These are phyloP conservation scores for Leucoraja ocellata DNA, from an alignment of 2,797 vertebrate genomes.

Conservation along the genomic window DNA sequence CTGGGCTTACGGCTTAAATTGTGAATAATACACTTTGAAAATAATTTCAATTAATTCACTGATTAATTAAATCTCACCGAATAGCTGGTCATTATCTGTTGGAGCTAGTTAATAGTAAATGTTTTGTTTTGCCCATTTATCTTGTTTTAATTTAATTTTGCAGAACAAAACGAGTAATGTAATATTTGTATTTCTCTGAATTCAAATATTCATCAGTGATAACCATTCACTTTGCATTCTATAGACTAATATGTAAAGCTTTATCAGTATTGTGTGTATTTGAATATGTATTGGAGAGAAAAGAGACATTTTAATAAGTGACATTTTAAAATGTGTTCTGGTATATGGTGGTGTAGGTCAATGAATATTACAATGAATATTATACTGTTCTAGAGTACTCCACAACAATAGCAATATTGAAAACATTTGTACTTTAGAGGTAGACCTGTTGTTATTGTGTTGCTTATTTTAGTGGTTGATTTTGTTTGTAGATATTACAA, in stretches of 20 bases:
- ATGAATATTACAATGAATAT: constrained; percentile 52
- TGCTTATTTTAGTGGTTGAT: neutral
- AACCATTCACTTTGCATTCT: constrained; percentile 55
- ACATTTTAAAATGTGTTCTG: constrained; percentile 50
- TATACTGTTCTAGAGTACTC: constrained; percentile 53
- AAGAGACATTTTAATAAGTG: constrained; percentile 56
- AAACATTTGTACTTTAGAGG: constrained; percentile 48
- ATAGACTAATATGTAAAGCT: constrained; percentile 55
- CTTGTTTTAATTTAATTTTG: constrained; percentile 49
- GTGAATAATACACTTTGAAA: neutral
- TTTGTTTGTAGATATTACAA: constrained; percentile 42
- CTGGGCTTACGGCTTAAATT: neutral
- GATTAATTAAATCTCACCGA: constrained; percentile 11
- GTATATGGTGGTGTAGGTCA: constrained; percentile 51
- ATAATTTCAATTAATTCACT: neutral
- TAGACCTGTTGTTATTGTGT: constrained; percentile 46
- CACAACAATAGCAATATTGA: constrained; percentile 46
- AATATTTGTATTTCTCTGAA: constrained; percentile 50
- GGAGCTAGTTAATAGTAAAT: constrained; percentile 57
- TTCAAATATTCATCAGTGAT: constrained; percentile 46
- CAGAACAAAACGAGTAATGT: constrained; percentile 48
- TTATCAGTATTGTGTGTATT: constrained; percentile 58
- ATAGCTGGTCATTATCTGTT: constrained; percentile 51
- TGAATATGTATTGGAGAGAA: constrained; percentile 50
- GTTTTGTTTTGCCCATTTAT: constrained; percentile 51